phyloP scores from a whole-genome alignment of 1,140 invertebrate species.

The Anastrepha obliqua region DNA sequence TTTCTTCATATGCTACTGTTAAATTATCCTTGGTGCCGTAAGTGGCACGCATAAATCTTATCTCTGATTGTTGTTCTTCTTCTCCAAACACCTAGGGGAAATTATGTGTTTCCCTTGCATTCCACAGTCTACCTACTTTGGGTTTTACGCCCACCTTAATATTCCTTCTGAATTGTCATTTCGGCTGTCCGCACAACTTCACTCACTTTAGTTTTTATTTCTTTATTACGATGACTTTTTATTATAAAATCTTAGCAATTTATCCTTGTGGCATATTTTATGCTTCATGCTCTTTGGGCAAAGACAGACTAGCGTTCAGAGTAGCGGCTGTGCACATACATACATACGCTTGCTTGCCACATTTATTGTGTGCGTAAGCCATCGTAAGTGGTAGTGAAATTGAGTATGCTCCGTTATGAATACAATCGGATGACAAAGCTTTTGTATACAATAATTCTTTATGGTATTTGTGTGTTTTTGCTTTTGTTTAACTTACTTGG shows the following conservation, averaged over 20 bases:
- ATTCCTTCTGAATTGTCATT: background rate
- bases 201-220: constrained; percentile 2
- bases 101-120: background rate
- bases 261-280: constrained; percentile 42
- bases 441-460: background rate
- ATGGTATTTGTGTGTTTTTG: too few species aligned
- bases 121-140: background rate
- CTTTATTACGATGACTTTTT: constrained; percentile 41
- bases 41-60: constrained; percentile 21
- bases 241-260: constrained; percentile 20
- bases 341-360: background rate
- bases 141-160: too few species aligned
- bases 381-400: background rate
- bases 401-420: background rate
- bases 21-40: background rate
- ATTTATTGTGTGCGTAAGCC: background rate
- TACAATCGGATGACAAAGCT: background rate
- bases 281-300: constrained; percentile 30
- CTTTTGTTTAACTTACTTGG: too few species aligned
- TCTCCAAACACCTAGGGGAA: background rate
- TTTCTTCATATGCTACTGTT: background rate
- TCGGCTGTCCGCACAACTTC: background rate
- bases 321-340: background rate
- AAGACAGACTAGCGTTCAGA: constrained; percentile 16
- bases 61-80: background rate